Base-by-base conservation (phyloP, 1,140 invertebrate species). In the Drosophila ambigua region DNA sequence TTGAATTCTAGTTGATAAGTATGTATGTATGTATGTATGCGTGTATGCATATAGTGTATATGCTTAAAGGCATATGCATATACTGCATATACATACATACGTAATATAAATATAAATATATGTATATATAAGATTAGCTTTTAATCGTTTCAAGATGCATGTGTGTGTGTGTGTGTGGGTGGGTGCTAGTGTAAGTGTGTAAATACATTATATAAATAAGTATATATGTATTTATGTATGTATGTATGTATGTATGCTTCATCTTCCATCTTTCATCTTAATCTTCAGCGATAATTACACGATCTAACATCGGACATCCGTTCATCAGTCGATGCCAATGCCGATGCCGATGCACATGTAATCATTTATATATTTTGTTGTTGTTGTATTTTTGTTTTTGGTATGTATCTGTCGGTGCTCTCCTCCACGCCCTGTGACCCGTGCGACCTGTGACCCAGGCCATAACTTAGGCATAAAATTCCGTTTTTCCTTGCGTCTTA, bases 401-500 rank as follows among this genome's bases (percentile, higher is more conserved):
- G 61, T 77, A 66, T 77, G 35, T 39, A 39, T 39, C 11, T 39
- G 52, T 57, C 23, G 54, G 65, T 71, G 69, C 72, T 77, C 46
- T 71, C 45, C 45, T 61, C 44, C 39, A 54, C 15, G 35, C 35
- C 55, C 45, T 51, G 54, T 26, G 69, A 63, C 52, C 53, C 52
- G 45, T 7, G 31, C 8, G 8, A 9, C 2, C 20, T 35, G 31
- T 35, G 31, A 35, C 31, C 31, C 31, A 35, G 31, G 31, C 31
- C 35, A 39, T 5, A 13, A 39, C 93, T 95, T 94, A 97, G 92
- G 95, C 97, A 93, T 97, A 98, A 92, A 97, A 98, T 92, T 98
- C 97, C 72, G 94, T 94, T 93, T 98, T 98, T 81, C 95, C 95
- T 82, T 96, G 96, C 93, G 98, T 94, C 87, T 98, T 96, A 91